A percentile compares a stretch with the other conserved stretches of the same genome.
Conservation (phyloP, 2,113 vertebrate genomes). For the Sigmodon hispidus region DNA sequence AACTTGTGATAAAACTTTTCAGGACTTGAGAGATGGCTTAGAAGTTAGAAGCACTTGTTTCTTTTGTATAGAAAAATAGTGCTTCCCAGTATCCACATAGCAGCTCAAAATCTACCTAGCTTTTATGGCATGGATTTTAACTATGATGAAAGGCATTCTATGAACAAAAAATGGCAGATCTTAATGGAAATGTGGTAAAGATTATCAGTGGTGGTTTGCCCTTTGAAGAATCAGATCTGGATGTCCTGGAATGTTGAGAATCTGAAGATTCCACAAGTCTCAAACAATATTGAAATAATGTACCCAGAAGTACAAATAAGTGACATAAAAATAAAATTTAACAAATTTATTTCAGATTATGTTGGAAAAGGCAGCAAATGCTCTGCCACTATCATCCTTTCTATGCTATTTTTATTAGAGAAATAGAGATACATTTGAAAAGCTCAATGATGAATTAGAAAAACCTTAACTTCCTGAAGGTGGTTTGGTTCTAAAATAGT, state of each 20-base stretch:
- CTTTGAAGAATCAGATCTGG: background rate
- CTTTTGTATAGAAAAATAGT: background rate
- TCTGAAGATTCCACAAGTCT: background rate
- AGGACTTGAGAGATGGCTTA: background rate
- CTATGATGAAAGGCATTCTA: background rate
- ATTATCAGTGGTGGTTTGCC: background rate
- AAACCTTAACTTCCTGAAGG: background rate
- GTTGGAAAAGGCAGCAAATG: background rate
- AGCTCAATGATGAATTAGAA: background rate
- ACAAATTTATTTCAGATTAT: background rate
- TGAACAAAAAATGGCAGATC: background rate
- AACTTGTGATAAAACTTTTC: background rate
- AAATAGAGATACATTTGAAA: background rate
- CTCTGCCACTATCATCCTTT: background rate
- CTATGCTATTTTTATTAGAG: background rate
- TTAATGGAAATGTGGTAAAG: background rate
- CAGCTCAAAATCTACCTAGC: background rate
- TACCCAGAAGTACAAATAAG: background rate
- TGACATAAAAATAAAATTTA: background rate
- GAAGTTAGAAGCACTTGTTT: background rate
- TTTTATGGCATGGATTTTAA: background rate
- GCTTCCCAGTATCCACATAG: background rate
- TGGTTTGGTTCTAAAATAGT: background rate
- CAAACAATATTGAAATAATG: background rate
- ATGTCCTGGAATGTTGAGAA: background rate